These are phyloP conservation scores for Caenorhabditis remanei DNA, from an alignment of 1,140 invertebrate genomes.

Conservation along the genomic window DNA sequence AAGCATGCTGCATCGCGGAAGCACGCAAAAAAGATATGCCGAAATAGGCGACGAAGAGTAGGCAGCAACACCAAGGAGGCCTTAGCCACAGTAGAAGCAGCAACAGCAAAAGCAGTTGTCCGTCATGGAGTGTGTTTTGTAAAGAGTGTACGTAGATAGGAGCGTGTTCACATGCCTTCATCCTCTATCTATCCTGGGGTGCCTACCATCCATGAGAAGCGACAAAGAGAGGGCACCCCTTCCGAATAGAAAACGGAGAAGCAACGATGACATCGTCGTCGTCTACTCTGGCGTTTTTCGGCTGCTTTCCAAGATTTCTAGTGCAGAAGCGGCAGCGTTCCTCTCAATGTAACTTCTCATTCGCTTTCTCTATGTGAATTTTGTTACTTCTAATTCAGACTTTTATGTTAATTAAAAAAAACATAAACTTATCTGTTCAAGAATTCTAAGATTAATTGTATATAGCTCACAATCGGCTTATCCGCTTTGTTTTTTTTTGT, in stretches of 20 bases:
- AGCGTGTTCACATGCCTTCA: slow-evolving; percentile 36
- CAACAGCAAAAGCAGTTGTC: not conserved
- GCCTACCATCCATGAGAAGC: slow-evolving; percentile 42
- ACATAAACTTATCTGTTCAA: too few species aligned
- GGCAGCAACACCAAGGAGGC: slow-evolving; percentile 28
- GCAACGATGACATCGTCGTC: not conserved
- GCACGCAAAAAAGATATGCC: slow-evolving; percentile 18
- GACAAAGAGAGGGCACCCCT: slow-evolving; percentile 33
- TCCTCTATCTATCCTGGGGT: not conserved
- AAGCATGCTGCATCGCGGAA: not conserved
- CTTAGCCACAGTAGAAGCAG: not conserved
- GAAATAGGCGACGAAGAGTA: slow-evolving; percentile 12
- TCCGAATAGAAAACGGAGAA: slow-evolving; percentile 11
- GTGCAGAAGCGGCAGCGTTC: not conserved
- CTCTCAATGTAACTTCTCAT: not conserved
- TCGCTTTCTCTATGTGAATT: not conserved
- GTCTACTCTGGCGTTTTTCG: slow-evolving; percentile 3
- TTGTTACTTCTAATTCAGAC: too few species aligned
- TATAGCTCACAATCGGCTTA: too few species aligned
- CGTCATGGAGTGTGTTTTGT: slow-evolving; percentile 34
- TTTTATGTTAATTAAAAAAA: too few species aligned
- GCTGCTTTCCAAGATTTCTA: not conserved
- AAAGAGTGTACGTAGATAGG: slow-evolving; percentile 51
- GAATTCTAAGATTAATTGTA: too few species aligned
- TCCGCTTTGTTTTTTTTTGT: too few species aligned